Evolutionary conservation across 2,113 vertebrate genomes (phyloP).

Genomic region (Coreoperca whiteheadi): DNA sequence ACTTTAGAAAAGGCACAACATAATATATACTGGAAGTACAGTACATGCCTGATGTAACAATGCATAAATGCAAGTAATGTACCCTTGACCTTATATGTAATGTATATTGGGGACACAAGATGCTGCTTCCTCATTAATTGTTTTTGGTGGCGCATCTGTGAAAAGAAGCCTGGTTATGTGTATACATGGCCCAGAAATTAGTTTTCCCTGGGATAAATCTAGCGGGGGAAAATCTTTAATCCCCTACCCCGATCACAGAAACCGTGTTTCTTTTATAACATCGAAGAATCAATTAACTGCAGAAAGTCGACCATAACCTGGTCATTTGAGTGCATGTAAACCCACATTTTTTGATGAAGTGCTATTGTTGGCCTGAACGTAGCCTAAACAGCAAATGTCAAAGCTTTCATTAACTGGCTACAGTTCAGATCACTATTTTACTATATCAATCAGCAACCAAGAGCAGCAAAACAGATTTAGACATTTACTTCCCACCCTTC

Average conservation of each 20-base stretch:
- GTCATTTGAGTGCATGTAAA: background rate
- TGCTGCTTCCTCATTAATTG: no score
- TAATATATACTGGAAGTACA: no score
- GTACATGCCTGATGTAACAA: no score
- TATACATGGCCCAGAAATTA: no score
- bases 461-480: slow-evolving; percentile 16
- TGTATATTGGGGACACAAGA: no score
- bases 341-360: background rate
- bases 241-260: background rate
- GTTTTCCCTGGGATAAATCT: background rate
- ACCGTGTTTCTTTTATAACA: background rate
- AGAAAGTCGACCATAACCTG: background rate
- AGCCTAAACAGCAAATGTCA: background rate
- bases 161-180: no score
- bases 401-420: background rate
- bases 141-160: no score
- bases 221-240: background rate
- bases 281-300: background rate
- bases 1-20: no score
- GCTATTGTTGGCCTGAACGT: background rate
- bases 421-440: background rate
- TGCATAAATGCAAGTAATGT: no score
- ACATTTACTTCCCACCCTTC: slow-evolving; percentile 43
- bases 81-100: no score
- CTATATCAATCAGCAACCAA: slow-evolving; percentile 16